A percentile compares a stretch with the other conserved stretches of the same genome.
These are phyloP conservation scores for Fregetta grallaria DNA, from an alignment of 2,113 vertebrate species.

Conservation along the genomic window DNA sequence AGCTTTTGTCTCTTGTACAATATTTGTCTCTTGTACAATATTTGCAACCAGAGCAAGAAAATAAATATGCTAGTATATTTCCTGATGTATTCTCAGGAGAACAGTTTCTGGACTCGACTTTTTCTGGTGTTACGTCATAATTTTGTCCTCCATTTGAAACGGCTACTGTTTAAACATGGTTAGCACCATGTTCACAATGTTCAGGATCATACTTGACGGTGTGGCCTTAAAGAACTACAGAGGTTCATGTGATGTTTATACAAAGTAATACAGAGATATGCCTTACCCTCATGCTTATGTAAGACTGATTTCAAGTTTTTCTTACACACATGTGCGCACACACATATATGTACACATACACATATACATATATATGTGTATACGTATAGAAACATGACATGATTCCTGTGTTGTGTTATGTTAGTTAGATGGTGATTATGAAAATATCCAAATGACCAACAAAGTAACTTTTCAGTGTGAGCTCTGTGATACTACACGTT, in stretches of 20 bases:
- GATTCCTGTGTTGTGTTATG: neutral
- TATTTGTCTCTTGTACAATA: neutral
- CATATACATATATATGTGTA: rapidly evolving
- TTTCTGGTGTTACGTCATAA: neutral
- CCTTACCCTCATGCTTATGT: neutral
- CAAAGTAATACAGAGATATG: neutral
- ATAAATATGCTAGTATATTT: neutral
- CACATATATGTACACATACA: rapidly evolving
- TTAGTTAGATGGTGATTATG: neutral
- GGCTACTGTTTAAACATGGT: neutral
- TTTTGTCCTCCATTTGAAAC: neutral
- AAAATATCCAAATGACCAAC: neutral
- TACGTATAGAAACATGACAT: neutral
- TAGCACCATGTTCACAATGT: rapidly evolving
- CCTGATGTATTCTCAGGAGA: neutral
- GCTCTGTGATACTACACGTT: rapidly evolving
- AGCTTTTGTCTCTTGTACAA: neutral
- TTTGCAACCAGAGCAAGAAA: neutral
- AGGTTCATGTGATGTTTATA: neutral
- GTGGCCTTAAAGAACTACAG: neutral
- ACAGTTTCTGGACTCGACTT: neutral
- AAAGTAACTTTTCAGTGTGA: neutral
- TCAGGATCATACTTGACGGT: neutral
- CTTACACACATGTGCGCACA: rapidly evolving
- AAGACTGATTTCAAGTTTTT: neutral